Base-by-base conservation (phyloP, 1,140 invertebrate genomes). In the Charaxes varanes region DNA sequence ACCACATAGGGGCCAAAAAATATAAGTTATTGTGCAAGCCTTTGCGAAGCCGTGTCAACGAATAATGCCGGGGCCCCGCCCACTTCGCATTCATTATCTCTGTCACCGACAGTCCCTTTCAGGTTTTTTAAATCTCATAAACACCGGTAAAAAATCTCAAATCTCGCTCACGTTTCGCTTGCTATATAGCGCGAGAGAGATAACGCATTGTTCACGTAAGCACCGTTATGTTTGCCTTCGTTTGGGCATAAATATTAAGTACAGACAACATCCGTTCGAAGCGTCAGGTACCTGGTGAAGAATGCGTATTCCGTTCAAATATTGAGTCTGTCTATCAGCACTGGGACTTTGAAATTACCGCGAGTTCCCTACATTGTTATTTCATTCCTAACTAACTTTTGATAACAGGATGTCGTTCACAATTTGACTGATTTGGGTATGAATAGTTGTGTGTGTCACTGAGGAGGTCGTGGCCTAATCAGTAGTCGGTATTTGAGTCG, bases 91-190 rank as follows among this genome's bases (percentile, higher is more conserved):
- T 41, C 18, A 41, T 49, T 41, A 46, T 34, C 34, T 32, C 3
- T 13, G 32, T 19, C 30, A 62, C 41, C 51, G 51, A 56, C 62
- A 65, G 59, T 54, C 62, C 62, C 56, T 51, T 48, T 31, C 28
- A 18, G 8, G 11, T 6, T 31, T 31, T 18, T 31, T 31, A 23
- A 44, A 47, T 53, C 54, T 56, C 37, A 53, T 41, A 53, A 52
- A 49, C 26, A 42, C 37, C 27, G 18, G 14, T n/a, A 62, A 60
- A 58, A 70, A 67, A 60, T 15, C 26, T 40, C 26, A 46, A 45
- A 65, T 71, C 63, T 64, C 17, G 34, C 50, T 62, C 67, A 73
- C 67, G 72, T n/a, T n/a, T n/a, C n/a, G n/a, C n/a, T n/a, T 6
- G 27, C 15, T 31, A 13, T 31, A 10, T 34, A 22, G 8, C n/a